Evolutionary conservation across 37 sponge, comb jelly and placozoan genomes (phyloP), one percentile per base, ranked within the genome.

Genomic region (Mnemiopsis leidyi): DNA sequence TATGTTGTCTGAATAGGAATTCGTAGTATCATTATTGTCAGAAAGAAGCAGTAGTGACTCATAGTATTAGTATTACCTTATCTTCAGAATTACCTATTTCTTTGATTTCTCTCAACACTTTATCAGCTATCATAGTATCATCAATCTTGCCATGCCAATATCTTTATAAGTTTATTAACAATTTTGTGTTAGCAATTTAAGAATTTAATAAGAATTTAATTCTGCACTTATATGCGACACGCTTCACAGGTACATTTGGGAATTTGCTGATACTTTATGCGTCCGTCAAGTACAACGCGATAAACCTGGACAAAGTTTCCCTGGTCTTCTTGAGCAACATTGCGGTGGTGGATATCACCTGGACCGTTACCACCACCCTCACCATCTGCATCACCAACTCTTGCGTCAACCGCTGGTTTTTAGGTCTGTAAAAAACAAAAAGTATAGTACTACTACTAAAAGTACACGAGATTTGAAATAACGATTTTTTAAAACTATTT

Each of bases 321-420:
- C 90, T 85, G 90, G 48, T 85, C 0, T 85, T 32, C 3, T 28
- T 85, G 0, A 85, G 36, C 48, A 85, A 85, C 61, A 85, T 85
- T n/a, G 61, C 90, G 9, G 90, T 85, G 24, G 90, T 37, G 0
- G 35, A 85, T 29, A 38, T 85, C 1, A 18, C 61, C n/a, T 85
- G 90, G 90, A 85, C 90, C 40, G 3, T 85, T n/a, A 5, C 36
- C 0, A 85, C 90, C 32, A 85, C 90, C 0, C 90, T 85, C 29
- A 85, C 90, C 25, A 23, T 85, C 16, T 85, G 90, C 23, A 61
- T 85, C 1, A 39, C 90, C 0, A 85, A 85, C 61, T 36, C 61
- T n/a, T 38, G 61, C 61, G 7, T 13, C 48, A 85, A 85, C 48
- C 24, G 39, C 2, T 85, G 90, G 90, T 38, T n/a, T 33, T 5